Percentiles rank a stretch among this genome's conserved stretches.
These are phyloP conservation scores for Gnathonemus longibarbis DNA, from an alignment of 2,113 vertebrate genomes.

Conservation along the genomic window DNA sequence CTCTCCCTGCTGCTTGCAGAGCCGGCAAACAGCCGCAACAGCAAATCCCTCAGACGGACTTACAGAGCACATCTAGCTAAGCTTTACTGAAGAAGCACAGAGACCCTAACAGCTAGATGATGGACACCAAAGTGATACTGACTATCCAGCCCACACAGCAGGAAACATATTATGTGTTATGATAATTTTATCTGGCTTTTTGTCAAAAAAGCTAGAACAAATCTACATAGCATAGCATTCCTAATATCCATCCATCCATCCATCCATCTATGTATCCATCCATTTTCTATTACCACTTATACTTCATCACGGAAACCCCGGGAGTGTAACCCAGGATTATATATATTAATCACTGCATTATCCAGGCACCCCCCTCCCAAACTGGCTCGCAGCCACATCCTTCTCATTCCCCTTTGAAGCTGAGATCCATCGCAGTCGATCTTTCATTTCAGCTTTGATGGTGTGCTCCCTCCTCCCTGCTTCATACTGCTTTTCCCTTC, in stretches of 20 bases:
- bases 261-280: neutral
- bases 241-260: neutral
- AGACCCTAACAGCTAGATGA: neutral
- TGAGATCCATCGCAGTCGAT: neutral
- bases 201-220: neutral
- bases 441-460: neutral
- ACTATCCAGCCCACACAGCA: neutral
- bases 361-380: neutral
- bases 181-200: neutral
- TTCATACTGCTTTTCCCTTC: neutral
- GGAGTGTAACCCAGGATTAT: neutral
- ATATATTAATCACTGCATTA: neutral
- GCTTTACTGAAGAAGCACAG: neutral
- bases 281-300: neutral
- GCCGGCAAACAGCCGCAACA: neutral
- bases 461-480: neutral
- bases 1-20: neutral
- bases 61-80: neutral
- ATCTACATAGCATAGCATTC: neutral
- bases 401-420: neutral
- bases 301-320: neutral
- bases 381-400: neutral
- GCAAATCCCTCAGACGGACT: neutral
- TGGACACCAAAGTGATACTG: neutral
- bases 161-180: neutral